Conservation (phyloP, 2,888 invertebrate species). For the Dysmachus trigonus region DNA sequence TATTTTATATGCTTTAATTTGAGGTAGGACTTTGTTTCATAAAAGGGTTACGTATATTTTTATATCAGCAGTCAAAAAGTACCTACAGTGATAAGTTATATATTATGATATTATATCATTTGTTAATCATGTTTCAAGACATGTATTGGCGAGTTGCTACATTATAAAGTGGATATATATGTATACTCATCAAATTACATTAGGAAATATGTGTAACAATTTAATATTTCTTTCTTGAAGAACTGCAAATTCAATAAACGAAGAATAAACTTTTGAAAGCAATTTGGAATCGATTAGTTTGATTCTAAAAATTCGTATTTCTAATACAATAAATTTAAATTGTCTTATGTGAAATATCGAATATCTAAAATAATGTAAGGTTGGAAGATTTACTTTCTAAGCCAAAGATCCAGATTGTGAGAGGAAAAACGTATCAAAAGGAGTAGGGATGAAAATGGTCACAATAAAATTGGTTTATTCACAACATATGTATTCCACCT, state of each 20-base stretch:
- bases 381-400: neutral
- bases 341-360: neutral
- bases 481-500: too few relatives aligned
- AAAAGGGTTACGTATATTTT: neutral
- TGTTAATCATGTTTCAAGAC: neutral
- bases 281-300: neutral
- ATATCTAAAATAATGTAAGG: too few relatives aligned
- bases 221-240: neutral
- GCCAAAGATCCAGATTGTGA: too few relatives aligned
- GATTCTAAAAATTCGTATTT: too few relatives aligned
- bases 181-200: neutral
- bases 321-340: too few relatives aligned
- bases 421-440: too few relatives aligned
- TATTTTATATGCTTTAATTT: neutral
- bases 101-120: neutral
- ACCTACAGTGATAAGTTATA: neutral
- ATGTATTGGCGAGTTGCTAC: neutral
- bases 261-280: neutral
- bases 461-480: too few relatives aligned
- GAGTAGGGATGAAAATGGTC: too few relatives aligned
- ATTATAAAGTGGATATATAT: neutral
- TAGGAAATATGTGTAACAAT: neutral
- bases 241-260: neutral
- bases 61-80: neutral
- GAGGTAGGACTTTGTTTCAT: too few relatives aligned